Base-by-base conservation (phyloP, 2,888 invertebrate species). In the Lamproptera curius region DNA sequence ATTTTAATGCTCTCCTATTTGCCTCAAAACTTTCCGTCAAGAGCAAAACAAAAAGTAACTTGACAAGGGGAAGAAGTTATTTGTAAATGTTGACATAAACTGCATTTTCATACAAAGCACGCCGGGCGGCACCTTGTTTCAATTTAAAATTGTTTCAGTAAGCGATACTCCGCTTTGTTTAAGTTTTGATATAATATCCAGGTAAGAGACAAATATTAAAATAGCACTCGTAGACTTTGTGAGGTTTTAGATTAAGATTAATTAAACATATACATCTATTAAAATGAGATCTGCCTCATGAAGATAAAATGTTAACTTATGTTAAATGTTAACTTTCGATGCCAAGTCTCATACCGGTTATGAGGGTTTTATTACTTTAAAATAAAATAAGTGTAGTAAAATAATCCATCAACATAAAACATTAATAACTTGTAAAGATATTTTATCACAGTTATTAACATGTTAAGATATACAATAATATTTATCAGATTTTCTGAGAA, bases 1-100 rank as follows among this genome's bases (percentile, higher is more conserved):
- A 86, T 83, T 82, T 79, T 76, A 81, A 81, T 84, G 74, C 79
- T 78, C 81, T 77, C 77, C 78, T 76, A 81, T 77, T 81, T 80
- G 73, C 79, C 79, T 77, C 77, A 79, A 80, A 83, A 81, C 73
- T 82, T 82, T 76, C 62, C 58, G 72, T 70, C 71, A 77, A 80
- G 70, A 72, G 70, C 71, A 73, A 78, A 77, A 81, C 73, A 79
- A 81, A 80, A 81, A 83, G 78, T 77, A 77, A 71, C 65, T 67
- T 63, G 65, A 66, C 70, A 62, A 65, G 65, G 68, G 67, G 69
- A 77, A 74, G 66, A 76, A 76, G 78, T 81, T 85, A 81, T 84
- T 84, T 83, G 83, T 83, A 80, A 80, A 79, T 70, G 75, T 80
- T 81, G 82, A 82, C 79, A 74, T 84, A 70, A n/a, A 79, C 70